Conservation (phyloP, 1,140 invertebrate species). For the Penaeus vannamei region DNA sequence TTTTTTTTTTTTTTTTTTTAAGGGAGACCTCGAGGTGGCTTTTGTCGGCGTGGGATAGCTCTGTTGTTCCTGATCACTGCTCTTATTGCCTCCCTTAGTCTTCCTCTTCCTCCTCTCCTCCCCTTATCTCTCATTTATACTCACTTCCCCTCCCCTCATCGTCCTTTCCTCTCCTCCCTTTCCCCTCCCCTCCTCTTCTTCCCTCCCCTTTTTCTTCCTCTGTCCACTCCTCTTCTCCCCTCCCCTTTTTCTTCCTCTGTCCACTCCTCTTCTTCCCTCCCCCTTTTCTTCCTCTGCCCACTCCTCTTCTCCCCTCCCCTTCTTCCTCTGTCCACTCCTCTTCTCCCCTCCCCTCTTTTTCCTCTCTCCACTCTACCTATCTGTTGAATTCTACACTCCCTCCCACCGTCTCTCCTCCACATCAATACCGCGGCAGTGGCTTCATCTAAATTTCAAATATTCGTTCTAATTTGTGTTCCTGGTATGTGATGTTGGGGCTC, state of each 20-base stretch:
- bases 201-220: not conserved
- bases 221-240: not conserved
- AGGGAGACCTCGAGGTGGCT: no score
- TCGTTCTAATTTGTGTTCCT: no score
- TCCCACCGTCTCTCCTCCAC: no score
- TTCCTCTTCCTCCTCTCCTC: not conserved
- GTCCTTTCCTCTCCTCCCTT: not conserved
- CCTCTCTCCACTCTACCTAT: not conserved
- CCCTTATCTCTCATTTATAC: not conserved
- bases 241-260: not conserved
- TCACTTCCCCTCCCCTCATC: not conserved
- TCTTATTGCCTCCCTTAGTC: not conserved
- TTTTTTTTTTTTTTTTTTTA: no score
- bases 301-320: no score
- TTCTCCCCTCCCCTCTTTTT: not conserved
- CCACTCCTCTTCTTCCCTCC: no score
- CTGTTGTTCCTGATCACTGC: not conserved
- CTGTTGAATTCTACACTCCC: no score
- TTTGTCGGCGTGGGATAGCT: no score
- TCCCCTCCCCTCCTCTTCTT: not conserved
- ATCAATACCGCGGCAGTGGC: no score
- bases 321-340: not conserved
- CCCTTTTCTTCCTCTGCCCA: no score
- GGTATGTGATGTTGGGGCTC: no score
- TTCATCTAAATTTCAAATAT: no score